Percentiles rank a stretch among this genome's conserved stretches.
Evolutionary conservation across 2,113 vertebrate genomes (phyloP).

Genomic region (Tetrao urogallus): DNA sequence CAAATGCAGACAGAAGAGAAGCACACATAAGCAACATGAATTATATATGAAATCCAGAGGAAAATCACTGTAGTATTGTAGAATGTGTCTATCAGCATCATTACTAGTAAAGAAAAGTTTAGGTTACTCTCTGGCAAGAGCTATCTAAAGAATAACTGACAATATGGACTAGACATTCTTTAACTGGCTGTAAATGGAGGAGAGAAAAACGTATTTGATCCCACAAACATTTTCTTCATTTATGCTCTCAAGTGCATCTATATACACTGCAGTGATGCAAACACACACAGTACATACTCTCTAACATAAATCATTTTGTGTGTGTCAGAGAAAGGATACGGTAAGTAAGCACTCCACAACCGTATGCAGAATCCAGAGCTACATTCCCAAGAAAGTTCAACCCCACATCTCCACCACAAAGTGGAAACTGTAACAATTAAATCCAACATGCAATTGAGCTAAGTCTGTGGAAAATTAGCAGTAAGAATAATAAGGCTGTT

Average conservation of each 20-base stretch:
- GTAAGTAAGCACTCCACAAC: background rate
- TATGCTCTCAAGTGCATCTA: background rate
- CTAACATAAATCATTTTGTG: background rate
- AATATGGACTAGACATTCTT: background rate
- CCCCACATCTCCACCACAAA: background rate
- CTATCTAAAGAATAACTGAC: background rate
- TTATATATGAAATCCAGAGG: background rate
- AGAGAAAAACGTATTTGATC: background rate
- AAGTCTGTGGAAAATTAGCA: conserved; percentile 10
- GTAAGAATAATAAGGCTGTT: background rate
- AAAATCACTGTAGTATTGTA: background rate
- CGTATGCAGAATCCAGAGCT: background rate
- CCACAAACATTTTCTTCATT: background rate
- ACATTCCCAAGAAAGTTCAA: background rate
- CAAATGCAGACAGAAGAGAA: background rate
- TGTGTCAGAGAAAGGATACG: background rate
- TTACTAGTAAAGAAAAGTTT: background rate
- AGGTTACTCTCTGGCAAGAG: background rate
- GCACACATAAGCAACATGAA: background rate
- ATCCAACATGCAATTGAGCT: background rate
- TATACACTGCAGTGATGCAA: fast-evolving
- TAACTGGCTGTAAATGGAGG: background rate
- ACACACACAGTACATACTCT: background rate
- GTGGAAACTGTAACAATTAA: background rate
- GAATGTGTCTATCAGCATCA: background rate